Conservation (phyloP, 2,797 vertebrate genomes). For the Cyclura pinguis region DNA sequence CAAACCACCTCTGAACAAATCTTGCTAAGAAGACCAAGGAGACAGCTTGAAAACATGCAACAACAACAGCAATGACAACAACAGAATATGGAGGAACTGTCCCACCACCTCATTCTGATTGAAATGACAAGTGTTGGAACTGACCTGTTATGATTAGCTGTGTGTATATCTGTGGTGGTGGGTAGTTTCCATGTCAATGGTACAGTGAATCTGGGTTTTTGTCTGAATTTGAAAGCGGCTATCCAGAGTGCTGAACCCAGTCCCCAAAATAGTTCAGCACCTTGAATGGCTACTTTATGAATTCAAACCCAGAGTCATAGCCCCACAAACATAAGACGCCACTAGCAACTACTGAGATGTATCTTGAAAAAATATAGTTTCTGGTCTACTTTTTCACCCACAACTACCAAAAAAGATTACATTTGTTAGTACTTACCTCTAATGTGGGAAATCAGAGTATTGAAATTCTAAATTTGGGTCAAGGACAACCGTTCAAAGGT, state of each 20-base stretch:
- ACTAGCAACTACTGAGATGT: neutral
- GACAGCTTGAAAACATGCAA: too few species aligned
- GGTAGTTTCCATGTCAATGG: too few species aligned
- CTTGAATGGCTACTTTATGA: too few species aligned
- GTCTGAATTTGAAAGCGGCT: too few species aligned
- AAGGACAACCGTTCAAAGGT: slow-evolving; percentile 51
- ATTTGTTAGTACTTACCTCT: neutral
- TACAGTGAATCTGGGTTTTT: too few species aligned
- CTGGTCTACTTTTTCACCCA: neutral
- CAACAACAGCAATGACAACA: too few species aligned
- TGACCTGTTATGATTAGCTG: neutral
- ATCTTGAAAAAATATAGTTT: slow-evolving; percentile 23
- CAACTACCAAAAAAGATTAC: neutral
- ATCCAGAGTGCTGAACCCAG: too few species aligned
- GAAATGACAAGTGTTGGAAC: neutral
- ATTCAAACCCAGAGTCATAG: too few species aligned
- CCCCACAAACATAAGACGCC: too few species aligned
- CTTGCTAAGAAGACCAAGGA: too few species aligned
- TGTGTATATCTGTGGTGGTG: neutral
- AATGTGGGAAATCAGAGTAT: neutral
- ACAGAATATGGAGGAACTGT: neutral
- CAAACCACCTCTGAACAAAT: too few species aligned
- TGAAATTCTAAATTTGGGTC: slow-evolving; percentile 24
- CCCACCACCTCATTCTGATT: neutral
- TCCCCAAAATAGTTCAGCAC: too few species aligned